Evolutionary conservation across 2,888 invertebrate genomes (phyloP).

Genomic region (Seladonia tumulorum): DNA sequence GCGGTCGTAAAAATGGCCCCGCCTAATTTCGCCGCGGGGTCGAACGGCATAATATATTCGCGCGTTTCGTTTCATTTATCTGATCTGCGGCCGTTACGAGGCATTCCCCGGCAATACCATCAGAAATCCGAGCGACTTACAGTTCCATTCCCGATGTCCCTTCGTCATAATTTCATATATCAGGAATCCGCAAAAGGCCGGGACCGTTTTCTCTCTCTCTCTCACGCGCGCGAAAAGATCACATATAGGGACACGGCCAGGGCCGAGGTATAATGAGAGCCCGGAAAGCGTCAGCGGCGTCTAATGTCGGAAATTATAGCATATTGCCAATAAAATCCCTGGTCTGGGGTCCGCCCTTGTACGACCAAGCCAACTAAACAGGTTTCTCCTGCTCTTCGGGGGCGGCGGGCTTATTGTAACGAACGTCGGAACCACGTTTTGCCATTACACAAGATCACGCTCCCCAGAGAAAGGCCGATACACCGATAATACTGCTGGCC

Average conservation of each 20-base stretch:
- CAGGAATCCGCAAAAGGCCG: constrained; percentile 78
- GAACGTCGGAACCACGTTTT: constrained; percentile 79
- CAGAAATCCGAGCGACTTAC: constrained; percentile 44
- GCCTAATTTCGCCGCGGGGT: constrained; percentile 29
- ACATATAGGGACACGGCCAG: constrained; percentile 75
- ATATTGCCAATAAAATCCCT: constrained; percentile 84
- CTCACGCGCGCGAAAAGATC: constrained; percentile 76
- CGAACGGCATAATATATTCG: constrained; percentile 34
- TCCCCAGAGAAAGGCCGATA: constrained; percentile 66
- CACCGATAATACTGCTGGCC: constrained; percentile 74
- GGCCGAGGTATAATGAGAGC: constrained; percentile 79
- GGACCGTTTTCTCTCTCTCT: constrained; percentile 24
- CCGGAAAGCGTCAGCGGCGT: constrained; percentile 83
- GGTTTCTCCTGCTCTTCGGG: constrained; percentile 63
- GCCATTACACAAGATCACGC: constrained; percentile 74
- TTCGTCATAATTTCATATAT: constrained; percentile 80
- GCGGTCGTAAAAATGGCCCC: constrained; percentile 19
- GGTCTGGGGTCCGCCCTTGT: constrained; percentile 75
- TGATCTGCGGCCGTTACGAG: constrained; percentile 49
- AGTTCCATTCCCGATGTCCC: constrained; percentile 70
- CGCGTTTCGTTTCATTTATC: constrained; percentile 66
- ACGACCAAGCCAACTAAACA: constrained; percentile 70
- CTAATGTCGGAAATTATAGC: constrained; percentile 84
- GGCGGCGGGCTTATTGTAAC: constrained; percentile 80
- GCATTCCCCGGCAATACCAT: constrained; percentile 52